Evolutionary conservation across 1,140 invertebrate genomes (phyloP).

Genomic region (Piezodorus guildinii): DNA sequence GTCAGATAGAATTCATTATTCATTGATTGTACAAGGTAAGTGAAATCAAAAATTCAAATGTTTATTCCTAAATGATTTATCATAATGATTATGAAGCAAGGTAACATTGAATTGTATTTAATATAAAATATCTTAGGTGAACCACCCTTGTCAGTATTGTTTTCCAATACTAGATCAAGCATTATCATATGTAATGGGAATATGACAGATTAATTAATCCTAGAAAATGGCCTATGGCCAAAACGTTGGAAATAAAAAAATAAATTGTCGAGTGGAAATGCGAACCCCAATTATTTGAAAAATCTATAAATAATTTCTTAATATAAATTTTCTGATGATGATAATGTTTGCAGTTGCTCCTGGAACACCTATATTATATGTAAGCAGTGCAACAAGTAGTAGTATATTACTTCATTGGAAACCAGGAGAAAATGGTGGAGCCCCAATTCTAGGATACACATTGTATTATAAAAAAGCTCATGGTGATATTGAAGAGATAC

Average conservation of each 20-base stretch:
- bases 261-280: too few species aligned
- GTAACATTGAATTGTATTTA: too few species aligned
- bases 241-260: too few species aligned
- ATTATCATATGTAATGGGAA: too few species aligned
- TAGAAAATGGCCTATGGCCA: too few species aligned
- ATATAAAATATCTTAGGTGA: too few species aligned
- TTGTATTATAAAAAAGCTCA: slow-evolving; percentile 52
- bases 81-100: too few species aligned
- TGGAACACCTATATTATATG: slow-evolving; percentile 51
- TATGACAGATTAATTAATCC: too few species aligned
- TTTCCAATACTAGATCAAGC: background rate
- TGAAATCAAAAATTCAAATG: too few species aligned
- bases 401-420: slow-evolving; percentile 62
- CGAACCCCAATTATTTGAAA: too few species aligned
- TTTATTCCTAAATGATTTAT: too few species aligned
- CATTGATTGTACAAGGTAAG: slow-evolving; percentile 42
- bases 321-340: background rate
- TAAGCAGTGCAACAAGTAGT: slow-evolving; percentile 55
- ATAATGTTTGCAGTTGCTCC: slow-evolving; percentile 44
- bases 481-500: slow-evolving; percentile 47
- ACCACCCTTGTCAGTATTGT: background rate
- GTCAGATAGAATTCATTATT: slow-evolving; percentile 38
- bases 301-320: too few species aligned
- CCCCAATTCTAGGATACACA: slow-evolving; percentile 51
- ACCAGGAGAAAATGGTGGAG: slow-evolving; percentile 52